These are phyloP conservation scores for Periophthalmus magnuspinnatus DNA, from an alignment of 2,797 vertebrate species.

Conservation along the genomic window DNA sequence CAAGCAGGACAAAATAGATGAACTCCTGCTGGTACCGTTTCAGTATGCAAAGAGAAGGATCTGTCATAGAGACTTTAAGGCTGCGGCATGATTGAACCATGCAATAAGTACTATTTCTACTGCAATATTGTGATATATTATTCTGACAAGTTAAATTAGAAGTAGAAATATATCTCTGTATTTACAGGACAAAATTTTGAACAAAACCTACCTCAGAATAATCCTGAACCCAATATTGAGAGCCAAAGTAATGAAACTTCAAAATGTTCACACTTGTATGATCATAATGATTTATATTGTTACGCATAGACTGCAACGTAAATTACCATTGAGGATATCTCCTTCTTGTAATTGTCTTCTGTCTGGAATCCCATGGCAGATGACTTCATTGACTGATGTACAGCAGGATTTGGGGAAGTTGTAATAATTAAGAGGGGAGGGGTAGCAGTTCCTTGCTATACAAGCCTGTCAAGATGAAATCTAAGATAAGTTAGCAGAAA, in stretches of 20 bases:
- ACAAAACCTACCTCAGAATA: background rate
- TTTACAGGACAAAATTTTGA: background rate
- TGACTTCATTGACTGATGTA: conserved; percentile 98
- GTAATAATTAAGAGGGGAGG: conserved; percentile 98
- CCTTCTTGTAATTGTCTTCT: conserved; percentile 90
- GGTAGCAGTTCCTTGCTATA: conserved; percentile 94
- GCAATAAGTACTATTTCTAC: background rate
- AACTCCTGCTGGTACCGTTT: conserved; percentile 57
- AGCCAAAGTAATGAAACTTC: background rate
- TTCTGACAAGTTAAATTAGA: conserved; percentile 30
- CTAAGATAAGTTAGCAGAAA: background rate
- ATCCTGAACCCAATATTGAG: background rate
- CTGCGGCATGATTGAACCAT: background rate
- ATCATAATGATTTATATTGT: background rate
- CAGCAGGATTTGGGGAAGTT: conserved; percentile 99
- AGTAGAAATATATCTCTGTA: background rate
- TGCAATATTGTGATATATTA: background rate
- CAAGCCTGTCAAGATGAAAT: conserved; percentile 82
- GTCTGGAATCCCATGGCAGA: conserved; percentile 99
- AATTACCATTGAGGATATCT: conserved; percentile 94
- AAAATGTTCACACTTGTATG: background rate
- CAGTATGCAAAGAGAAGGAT: conserved; percentile 35
- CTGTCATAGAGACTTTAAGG: conserved; percentile 33
- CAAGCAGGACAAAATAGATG: conserved; percentile 57
- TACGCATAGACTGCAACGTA: background rate